phyloP scores from a whole-genome alignment of 1,140 invertebrate genomes.

The Hydropsyche tenuis region DNA sequence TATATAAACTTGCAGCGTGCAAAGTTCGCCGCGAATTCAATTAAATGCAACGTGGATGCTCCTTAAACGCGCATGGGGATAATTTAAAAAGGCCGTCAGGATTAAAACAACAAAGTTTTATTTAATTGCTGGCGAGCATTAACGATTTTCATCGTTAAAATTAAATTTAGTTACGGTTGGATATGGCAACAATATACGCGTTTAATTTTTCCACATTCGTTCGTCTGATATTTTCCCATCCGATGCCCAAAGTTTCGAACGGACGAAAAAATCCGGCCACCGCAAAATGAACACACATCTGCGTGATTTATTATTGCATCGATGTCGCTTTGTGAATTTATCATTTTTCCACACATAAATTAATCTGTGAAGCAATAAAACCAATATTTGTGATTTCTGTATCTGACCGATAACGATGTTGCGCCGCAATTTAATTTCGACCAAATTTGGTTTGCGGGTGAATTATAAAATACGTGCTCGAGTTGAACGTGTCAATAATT shows the following conservation, averaged over 20 bases:
- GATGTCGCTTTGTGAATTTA: too few relatives aligned
- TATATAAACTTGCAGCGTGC: slow-evolving; percentile 21
- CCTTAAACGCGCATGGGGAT: slow-evolving; percentile 11
- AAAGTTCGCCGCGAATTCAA: slow-evolving; percentile 15
- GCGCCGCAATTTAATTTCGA: not conserved
- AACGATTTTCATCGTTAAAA: slow-evolving; percentile 14
- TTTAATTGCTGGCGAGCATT: slow-evolving; percentile 1
- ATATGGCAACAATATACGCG: too few relatives aligned
- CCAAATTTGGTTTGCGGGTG: too few relatives aligned
- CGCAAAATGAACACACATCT: too few relatives aligned
- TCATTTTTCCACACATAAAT: not conserved
- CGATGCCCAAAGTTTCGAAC: too few relatives aligned
- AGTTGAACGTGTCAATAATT: too few relatives aligned
- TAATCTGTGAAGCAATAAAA: not conserved
- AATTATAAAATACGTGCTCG: too few relatives aligned
- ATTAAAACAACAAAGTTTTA: slow-evolving; percentile 11
- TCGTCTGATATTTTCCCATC: too few relatives aligned
- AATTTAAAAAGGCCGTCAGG: slow-evolving; percentile 23
- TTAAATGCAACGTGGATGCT: slow-evolving; percentile 21
- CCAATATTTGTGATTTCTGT: not conserved
- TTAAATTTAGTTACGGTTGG: too few relatives aligned
- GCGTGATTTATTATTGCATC: too few relatives aligned
- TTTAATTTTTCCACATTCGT: too few relatives aligned
- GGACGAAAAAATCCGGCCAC: too few relatives aligned
- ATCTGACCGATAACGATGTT: not conserved